Base-by-base conservation (phyloP, 2,888 invertebrate genomes). In the Cinara cedri region DNA sequence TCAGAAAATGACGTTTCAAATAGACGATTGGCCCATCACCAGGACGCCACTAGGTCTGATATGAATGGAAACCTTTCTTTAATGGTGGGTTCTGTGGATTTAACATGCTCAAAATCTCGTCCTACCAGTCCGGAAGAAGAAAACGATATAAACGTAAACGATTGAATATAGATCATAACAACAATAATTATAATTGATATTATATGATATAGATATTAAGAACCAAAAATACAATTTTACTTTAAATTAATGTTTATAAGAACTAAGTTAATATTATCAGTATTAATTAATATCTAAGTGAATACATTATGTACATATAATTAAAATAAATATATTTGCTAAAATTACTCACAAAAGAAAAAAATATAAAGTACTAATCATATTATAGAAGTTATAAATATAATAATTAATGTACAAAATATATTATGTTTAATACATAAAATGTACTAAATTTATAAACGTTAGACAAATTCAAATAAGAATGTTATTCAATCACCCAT, bases 141-240 rank as follows among this genome's bases (percentile, higher is more conserved):
- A 60, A 70, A 70, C n/a, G 78, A 78, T n/a, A 78, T 78, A 19
- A 78, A 78, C 24, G 78, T 78, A 1, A 78, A 78, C 60, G 78
- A 78, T 70, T 78, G 21, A 78, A 57, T 49, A n/a, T 0, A n/a
- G n/a, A 34, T 55, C 42, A 55, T 42, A 63, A 63, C n/a, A 42
- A 21, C 10, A 66, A n/a, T 10, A 51, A 49, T 34, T 4, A 26
- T 26, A 26, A 34, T 51, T 34, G n/a, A n/a, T n/a, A n/a, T n/a
- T 34, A 62, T 9, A 44, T 44, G 44, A 44, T 44, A 8, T 44
- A 44, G 44, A 13, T 46, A 14, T n/a, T 71, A 16, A 62, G 24
- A 49, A 62, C 11, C 3, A 9, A 51, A 57, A 44, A 57, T 57
- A 49, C 49, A 62, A 51, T 62, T 54, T 51, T 21, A 72, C 14